phyloP scores from a whole-genome alignment of 64 coral and sea anemone species.

The Acropora yongei region DNA sequence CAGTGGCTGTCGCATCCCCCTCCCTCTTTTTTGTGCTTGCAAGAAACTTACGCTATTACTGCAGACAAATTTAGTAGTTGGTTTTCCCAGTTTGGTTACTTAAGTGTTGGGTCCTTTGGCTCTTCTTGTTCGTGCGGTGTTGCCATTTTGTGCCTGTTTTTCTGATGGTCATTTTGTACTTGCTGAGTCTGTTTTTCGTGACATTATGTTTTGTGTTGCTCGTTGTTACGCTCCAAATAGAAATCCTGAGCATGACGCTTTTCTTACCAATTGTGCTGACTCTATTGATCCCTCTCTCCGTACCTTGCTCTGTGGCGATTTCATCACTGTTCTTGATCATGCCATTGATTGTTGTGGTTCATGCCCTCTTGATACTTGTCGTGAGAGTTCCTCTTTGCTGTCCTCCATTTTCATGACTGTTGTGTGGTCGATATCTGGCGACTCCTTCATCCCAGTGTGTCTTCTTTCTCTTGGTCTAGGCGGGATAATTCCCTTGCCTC shows the following conservation, averaged over 20 bases:
- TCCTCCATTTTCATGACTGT: background rate
- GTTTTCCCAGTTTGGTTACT: background rate
- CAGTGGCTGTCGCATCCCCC: conserved; percentile 25
- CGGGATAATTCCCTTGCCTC: background rate
- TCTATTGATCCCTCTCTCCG: background rate
- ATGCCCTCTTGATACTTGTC: no score
- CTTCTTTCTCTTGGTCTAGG: background rate
- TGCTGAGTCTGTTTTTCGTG: background rate
- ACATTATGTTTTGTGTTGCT: background rate
- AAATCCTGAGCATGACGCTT: background rate
- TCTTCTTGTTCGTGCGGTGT: background rate
- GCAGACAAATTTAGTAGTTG: background rate
- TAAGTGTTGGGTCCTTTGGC: background rate
- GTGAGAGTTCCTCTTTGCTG: background rate
- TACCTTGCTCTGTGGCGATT: background rate
- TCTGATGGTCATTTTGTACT: background rate
- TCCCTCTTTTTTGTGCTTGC: conserved; percentile 11
- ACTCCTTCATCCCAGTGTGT: background rate
- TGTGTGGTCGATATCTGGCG: background rate
- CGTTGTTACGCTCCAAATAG: conserved; percentile 23
- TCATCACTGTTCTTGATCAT: background rate
- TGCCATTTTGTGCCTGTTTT: background rate
- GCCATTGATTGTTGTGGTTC: background rate
- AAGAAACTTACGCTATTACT: conserved; percentile 52
- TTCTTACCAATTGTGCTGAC: background rate